Percentiles rank a stretch among this genome's conserved stretches.
Conservation (phyloP, 1,140 invertebrate genomes). For the Batillaria attramentaria region DNA sequence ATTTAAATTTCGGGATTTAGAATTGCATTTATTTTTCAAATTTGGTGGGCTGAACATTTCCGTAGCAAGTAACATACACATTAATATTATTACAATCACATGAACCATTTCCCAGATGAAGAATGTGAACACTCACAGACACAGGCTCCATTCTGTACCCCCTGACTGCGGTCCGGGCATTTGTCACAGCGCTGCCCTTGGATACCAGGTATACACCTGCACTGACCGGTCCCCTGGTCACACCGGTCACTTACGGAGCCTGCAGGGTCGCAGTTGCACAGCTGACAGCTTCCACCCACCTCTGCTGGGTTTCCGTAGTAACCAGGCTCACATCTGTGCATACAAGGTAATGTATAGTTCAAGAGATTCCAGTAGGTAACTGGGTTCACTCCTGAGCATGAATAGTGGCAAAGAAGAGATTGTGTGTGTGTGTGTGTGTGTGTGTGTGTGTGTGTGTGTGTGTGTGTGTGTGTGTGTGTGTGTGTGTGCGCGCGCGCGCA, state of each 20-base stretch:
- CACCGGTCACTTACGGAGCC: slow-evolving; percentile 86
- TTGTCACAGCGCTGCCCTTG: slow-evolving; percentile 93
- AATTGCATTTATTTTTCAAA: too few species aligned
- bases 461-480: background rate
- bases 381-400: too few species aligned
- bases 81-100: too few species aligned
- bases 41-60: too few species aligned
- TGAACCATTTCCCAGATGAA: too few species aligned
- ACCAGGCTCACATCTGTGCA: slow-evolving; percentile 90
- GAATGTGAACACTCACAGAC: slow-evolving; percentile 80
- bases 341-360: background rate
- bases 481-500: too few species aligned
- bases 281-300: slow-evolving; percentile 71
- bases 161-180: slow-evolving; percentile 86
- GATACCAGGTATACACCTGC: slow-evolving; percentile 86
- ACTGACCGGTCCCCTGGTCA: slow-evolving; percentile 62
- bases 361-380: background rate
- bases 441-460: background rate
- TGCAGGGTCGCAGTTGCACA: slow-evolving; percentile 72
- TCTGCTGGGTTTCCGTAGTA: slow-evolving; percentile 92
- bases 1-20: too few species aligned
- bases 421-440: too few species aligned
- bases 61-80: too few species aligned
- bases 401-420: too few species aligned
- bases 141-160: slow-evolving; percentile 79